Percentiles rank a stretch among this genome's conserved stretches.
Evolutionary conservation across 2,888 invertebrate genomes (phyloP).

Genomic region (Heliconius ethilla): DNA sequence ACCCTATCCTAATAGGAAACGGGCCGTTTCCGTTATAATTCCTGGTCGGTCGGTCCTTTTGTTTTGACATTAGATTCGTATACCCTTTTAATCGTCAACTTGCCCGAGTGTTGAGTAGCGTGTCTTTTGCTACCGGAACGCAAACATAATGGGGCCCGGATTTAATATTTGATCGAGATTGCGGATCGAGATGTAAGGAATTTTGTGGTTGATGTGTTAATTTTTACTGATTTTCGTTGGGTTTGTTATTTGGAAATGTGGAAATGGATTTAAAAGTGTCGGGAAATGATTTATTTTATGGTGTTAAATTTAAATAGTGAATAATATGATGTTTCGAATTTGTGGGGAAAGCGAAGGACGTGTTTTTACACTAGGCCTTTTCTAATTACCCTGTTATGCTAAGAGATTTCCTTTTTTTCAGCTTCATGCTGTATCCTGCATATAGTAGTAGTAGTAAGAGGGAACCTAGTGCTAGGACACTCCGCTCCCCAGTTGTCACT

Average conservation of each 20-base stretch:
- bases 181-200: conserved; percentile 17
- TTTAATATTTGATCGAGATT: conserved; percentile 34
- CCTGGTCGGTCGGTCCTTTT: conserved; percentile 59
- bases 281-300: neutral
- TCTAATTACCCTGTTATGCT: too few relatives aligned
- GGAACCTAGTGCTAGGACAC: neutral
- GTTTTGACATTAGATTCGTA: conserved; percentile 66
- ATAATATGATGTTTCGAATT: too few relatives aligned
- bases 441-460: neutral
- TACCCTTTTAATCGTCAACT: conserved; percentile 62
- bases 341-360: too few relatives aligned
- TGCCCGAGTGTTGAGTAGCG: conserved; percentile 49
- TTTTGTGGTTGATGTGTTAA: neutral
- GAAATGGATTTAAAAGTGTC: neutral
- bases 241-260: neutral
- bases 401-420: neutral
- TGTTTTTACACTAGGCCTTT: too few relatives aligned
- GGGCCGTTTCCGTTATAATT: conserved; percentile 71
- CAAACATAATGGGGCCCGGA: conserved; percentile 39
- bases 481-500: neutral
- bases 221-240: neutral
- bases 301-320: too few relatives aligned
- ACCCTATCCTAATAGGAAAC: conserved; percentile 70
- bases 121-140: conserved; percentile 46
- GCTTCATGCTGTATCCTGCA: neutral